Evolutionary conservation across 2,797 vertebrate species (phyloP).

Genomic region (Euphonia xanthogaster): DNA sequence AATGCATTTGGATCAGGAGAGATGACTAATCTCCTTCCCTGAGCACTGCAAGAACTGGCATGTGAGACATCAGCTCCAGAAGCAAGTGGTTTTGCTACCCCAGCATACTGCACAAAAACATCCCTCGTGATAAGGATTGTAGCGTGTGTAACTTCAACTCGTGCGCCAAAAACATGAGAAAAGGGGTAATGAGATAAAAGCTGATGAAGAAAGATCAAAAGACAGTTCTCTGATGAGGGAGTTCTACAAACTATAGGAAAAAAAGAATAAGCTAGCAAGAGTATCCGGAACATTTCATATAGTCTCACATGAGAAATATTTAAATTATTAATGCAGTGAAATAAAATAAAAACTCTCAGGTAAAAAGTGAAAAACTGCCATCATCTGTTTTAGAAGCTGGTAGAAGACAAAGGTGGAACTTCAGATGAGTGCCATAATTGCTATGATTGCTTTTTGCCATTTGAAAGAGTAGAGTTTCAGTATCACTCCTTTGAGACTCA

Average conservation of each 20-base stretch:
- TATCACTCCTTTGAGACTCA: neutral
- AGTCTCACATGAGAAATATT: neutral
- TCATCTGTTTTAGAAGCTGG: neutral
- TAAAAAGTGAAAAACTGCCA: neutral
- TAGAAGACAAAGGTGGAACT: neutral
- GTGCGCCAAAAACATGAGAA: neutral
- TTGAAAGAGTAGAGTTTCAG: neutral
- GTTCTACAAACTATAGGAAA: neutral
- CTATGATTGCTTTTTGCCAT: neutral
- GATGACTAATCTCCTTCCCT: conserved; percentile 30
- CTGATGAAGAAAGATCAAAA: neutral
- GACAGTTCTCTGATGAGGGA: neutral
- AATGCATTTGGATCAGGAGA: conserved; percentile 11
- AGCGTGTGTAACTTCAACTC: neutral
- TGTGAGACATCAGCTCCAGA: neutral
- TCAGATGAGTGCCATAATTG: neutral
- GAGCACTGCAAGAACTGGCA: neutral
- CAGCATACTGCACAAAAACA: neutral
- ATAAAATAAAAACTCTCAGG: neutral
- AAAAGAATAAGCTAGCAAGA: neutral
- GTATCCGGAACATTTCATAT: neutral
- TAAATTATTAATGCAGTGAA: neutral
- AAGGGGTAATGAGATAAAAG: neutral
- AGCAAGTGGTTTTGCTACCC: neutral
- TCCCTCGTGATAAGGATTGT: neutral